These are phyloP conservation scores for Tapera naevia DNA, from an alignment of 2,797 vertebrate genomes.

Conservation along the genomic window DNA sequence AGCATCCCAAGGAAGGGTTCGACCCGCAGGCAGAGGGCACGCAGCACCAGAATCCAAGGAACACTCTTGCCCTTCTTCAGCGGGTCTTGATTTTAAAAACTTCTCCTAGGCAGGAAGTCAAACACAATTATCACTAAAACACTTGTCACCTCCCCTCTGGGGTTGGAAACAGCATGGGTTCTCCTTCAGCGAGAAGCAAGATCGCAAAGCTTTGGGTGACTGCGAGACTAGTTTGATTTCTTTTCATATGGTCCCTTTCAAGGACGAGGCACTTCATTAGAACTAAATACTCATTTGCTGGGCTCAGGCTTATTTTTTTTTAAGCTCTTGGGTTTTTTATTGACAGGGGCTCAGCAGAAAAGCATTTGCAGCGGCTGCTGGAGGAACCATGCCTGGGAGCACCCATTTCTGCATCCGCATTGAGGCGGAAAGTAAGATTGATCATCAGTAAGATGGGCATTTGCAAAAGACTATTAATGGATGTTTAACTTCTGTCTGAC, in stretches of 20 bases:
- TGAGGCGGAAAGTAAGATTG: no score
- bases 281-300: background rate
- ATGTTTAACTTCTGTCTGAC: background rate
- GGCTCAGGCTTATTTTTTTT: background rate
- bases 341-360: accelerated
- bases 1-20: background rate
- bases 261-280: background rate
- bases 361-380: background rate
- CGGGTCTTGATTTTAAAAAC: constrained; percentile 65
- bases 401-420: background rate
- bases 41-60: constrained; percentile 45
- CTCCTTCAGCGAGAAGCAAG: background rate
- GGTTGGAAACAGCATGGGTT: background rate
- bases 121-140: constrained; percentile 8
- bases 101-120: constrained; percentile 61
- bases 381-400: background rate
- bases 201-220: constrained; percentile 34
- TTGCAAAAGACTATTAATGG: background rate
- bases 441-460: background rate
- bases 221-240: background rate
- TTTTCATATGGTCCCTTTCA: background rate
- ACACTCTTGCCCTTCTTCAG: constrained; percentile 43
- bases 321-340: background rate
- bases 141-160: background rate
- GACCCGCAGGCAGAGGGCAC: background rate